Conservation (phyloP, 37 sponge, comb jelly and placozoan genomes). For the Axinella damicornis region DNA sequence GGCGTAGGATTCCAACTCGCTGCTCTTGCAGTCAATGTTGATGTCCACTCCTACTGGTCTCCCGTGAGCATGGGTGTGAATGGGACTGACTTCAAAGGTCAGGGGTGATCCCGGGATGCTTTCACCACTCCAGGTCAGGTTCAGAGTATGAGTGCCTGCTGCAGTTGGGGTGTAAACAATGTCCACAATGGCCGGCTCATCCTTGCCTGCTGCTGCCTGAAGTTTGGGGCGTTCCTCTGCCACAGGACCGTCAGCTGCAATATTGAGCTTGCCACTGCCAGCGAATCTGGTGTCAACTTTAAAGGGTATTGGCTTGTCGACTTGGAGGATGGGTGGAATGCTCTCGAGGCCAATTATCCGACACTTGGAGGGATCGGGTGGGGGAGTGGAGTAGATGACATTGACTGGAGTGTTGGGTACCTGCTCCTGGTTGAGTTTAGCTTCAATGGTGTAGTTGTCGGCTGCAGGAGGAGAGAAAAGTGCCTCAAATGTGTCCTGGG, state of each 20-base stretch:
- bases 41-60: constrained; percentile 36
- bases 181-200: constrained; percentile 15
- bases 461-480: constrained; percentile 47
- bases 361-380: constrained; percentile 54
- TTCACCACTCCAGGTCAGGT: constrained; percentile 57
- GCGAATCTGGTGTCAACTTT: constrained; percentile 50
- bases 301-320: constrained; percentile 46
- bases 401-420: constrained; percentile 65
- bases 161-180: constrained; percentile 60
- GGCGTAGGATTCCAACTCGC: constrained; percentile 53
- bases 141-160: constrained; percentile 56
- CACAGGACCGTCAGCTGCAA: constrained; percentile 30
- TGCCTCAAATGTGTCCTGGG: constrained; percentile 38
- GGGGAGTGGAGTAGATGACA: constrained; percentile 32
- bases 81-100: constrained; percentile 11
- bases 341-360: constrained; percentile 52
- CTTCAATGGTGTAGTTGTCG: constrained; percentile 44
- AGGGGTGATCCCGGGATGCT: constrained; percentile 78
- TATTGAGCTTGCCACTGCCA: constrained; percentile 47
- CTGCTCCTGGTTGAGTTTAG: constrained; percentile 25
- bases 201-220: constrained; percentile 1
- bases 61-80: constrained; percentile 29
- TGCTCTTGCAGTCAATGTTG: constrained; percentile 33
- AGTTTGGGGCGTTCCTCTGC: constrained; percentile 28
- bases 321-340: constrained; percentile 14